These are phyloP conservation scores for Macrostomum lignano DNA, from an alignment of 1,140 invertebrate genomes.

Conservation along the genomic window DNA sequence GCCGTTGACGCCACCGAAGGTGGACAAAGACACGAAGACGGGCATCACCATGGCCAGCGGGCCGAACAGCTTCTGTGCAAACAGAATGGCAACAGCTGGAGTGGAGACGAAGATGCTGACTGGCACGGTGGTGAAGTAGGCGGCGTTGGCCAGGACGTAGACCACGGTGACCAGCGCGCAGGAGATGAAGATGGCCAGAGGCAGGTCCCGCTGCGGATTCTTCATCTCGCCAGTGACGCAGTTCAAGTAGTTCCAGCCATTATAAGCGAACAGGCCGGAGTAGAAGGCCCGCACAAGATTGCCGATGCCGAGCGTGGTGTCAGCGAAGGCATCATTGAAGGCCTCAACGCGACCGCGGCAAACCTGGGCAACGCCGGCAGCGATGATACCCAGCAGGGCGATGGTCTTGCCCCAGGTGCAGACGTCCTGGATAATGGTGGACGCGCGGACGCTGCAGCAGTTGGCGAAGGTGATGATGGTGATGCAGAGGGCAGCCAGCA, in stretches of 20 bases:
- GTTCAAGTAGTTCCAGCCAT: slow-evolving; percentile 91
- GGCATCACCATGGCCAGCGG: slow-evolving; percentile 76
- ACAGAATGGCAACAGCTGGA: slow-evolving; percentile 66
- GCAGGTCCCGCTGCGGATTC: slow-evolving; percentile 79
- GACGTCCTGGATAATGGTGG: slow-evolving; percentile 19
- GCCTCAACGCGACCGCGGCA: slow-evolving; percentile 30
- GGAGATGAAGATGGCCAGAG: slow-evolving; percentile 73
- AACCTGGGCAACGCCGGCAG: slow-evolving; percentile 18
- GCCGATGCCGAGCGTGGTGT: slow-evolving; percentile 54
- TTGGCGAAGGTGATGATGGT: slow-evolving; percentile 4
- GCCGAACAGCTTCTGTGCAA: too few relatives aligned
- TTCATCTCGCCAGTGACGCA: slow-evolving; percentile 93
- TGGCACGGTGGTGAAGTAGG: slow-evolving; percentile 74
- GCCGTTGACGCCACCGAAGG: slow-evolving; percentile 90
- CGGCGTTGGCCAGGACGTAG: slow-evolving; percentile 75
- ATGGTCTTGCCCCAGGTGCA: slow-evolving; percentile 23
- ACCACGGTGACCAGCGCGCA: slow-evolving; percentile 67
- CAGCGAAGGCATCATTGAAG: slow-evolving; percentile 54
- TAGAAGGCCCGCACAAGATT: slow-evolving; percentile 84
- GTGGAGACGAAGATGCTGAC: slow-evolving; percentile 56
- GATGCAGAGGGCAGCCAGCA: neutral
- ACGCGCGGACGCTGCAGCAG: slow-evolving; percentile 1
- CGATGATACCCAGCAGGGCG: slow-evolving; percentile 24
- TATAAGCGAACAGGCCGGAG: slow-evolving; percentile 90
- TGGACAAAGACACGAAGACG: slow-evolving; percentile 81